Percentiles rank a stretch among this genome's conserved stretches.
Evolutionary conservation across 2,888 invertebrate species (phyloP).

Genomic region (Ommatoiulus sabulosus): DNA sequence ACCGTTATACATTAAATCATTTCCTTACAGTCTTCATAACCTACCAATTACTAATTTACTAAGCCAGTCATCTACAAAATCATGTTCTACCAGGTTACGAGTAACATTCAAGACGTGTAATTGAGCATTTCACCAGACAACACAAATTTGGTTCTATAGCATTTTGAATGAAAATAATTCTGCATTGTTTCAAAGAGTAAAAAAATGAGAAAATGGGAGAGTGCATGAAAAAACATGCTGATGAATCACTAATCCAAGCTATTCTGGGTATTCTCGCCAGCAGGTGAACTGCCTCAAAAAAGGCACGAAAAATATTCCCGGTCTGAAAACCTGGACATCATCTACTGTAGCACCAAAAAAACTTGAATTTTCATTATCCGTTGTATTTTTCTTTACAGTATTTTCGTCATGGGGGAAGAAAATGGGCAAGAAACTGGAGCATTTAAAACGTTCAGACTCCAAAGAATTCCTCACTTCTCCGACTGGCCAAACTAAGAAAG

Average conservation of each 20-base stretch:
- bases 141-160: neutral
- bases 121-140: no score
- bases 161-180: neutral
- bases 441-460: constrained; percentile 76
- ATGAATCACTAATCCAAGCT: neutral
- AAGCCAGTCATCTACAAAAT: neutral
- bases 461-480: constrained; percentile 65
- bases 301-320: constrained; percentile 1
- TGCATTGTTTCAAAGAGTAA: neutral
- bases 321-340: neutral
- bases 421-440: constrained; percentile 82
- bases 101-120: neutral
- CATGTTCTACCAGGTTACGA: neutral
- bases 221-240: neutral
- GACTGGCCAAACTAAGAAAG: neutral
- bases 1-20: no score
- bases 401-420: constrained; percentile 81
- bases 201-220: neutral
- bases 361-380: neutral
- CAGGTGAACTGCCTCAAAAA: neutral
- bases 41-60: neutral
- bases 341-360: neutral
- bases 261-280: neutral
- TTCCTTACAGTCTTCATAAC: no score
- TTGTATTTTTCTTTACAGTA: constrained; percentile 68